Conservation (phyloP, 2,888 invertebrate species). For the Prenolepis imparis region DNA sequence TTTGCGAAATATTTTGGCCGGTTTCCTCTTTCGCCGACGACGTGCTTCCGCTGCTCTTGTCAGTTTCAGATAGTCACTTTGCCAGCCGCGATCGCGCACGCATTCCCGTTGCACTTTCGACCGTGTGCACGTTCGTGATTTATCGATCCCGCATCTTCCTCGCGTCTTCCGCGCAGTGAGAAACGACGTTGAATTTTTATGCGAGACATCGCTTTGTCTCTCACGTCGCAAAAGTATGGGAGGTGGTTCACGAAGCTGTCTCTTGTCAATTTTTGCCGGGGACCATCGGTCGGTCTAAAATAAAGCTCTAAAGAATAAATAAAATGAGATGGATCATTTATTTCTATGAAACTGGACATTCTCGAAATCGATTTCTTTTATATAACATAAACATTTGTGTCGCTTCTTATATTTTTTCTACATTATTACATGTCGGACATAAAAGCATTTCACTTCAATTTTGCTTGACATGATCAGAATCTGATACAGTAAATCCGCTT, state of each 20-base stretch:
- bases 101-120: slow-evolving; percentile 12
- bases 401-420: neutral
- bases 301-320: neutral
- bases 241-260: slow-evolving; percentile 13
- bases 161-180: slow-evolving; percentile 43
- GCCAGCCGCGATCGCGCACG: slow-evolving; percentile 60
- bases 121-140: slow-evolving; percentile 55
- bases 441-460: slow-evolving; percentile 18
- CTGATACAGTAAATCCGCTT: slow-evolving; percentile 13
- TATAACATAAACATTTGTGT: neutral
- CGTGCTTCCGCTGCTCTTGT: slow-evolving; percentile 63
- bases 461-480: neutral
- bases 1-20: slow-evolving; percentile 57
- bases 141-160: slow-evolving; percentile 61
- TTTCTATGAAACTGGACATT: neutral
- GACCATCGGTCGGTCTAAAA: slow-evolving; percentile 13
- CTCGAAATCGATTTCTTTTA: neutral
- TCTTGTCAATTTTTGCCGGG: slow-evolving; percentile 16
- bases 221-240: neutral
- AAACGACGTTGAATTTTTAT: slow-evolving; percentile 38
- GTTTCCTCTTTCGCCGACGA: slow-evolving; percentile 58
- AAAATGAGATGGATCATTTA: neutral
- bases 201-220: neutral
- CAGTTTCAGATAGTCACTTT: slow-evolving; percentile 48
- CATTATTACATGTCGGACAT: neutral